Evolutionary conservation across 2,888 invertebrate genomes (phyloP).

Genomic region (Standfussiana lucernea): DNA sequence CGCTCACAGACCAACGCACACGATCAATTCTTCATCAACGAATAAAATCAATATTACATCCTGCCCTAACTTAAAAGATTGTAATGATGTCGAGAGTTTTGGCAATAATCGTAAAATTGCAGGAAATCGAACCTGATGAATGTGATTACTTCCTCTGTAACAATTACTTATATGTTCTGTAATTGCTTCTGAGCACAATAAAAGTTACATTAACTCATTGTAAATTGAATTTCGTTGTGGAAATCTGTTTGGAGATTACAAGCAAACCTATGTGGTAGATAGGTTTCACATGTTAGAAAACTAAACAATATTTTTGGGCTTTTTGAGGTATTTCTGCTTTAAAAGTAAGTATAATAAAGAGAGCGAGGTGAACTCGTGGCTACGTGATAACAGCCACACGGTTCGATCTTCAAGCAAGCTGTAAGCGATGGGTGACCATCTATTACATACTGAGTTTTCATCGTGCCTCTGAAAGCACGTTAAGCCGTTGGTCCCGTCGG

Average conservation of each 20-base stretch:
- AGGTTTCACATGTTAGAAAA: background rate
- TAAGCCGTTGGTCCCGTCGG: background rate
- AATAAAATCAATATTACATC: slow-evolving; percentile 55
- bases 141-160: slow-evolving; percentile 53
- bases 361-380: background rate
- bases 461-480: background rate
- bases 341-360: background rate
- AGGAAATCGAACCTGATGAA: slow-evolving; percentile 50
- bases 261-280: background rate
- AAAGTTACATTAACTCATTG: slow-evolving; percentile 22
- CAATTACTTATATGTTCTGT: slow-evolving; percentile 36
- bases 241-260: slow-evolving; percentile 17
- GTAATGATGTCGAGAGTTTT: slow-evolving; percentile 48
- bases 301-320: background rate
- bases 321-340: background rate
- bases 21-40: slow-evolving; percentile 25
- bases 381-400: background rate
- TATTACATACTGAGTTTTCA: background rate
- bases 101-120: slow-evolving; percentile 56
- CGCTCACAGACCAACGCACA: slow-evolving; percentile 12
- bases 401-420: background rate
- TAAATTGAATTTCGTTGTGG: slow-evolving; percentile 4
- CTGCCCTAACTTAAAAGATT: slow-evolving; percentile 34
- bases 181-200: slow-evolving; percentile 34
- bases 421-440: background rate